Percentiles rank a stretch among this genome's conserved stretches.
phyloP scores from a whole-genome alignment of 2,797 vertebrate genomes.

The Pseudochaenichthys georgianus region DNA sequence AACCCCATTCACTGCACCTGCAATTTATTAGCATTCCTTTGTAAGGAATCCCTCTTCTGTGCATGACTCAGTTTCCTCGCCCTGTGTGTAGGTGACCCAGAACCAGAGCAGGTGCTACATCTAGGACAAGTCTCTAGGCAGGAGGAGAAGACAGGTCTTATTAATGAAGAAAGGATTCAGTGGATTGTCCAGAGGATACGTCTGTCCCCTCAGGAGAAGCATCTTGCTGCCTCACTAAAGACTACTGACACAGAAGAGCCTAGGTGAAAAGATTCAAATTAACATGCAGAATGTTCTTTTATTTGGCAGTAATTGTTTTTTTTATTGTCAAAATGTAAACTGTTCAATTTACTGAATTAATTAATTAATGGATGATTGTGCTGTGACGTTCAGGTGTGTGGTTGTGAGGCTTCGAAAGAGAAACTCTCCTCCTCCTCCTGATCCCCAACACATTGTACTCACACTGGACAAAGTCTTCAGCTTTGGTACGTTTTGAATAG shows the following conservation, averaged over 20 bases:
- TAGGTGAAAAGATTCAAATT: conserved; percentile 47
- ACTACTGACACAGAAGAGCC: conserved; percentile 82
- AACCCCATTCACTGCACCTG: background rate
- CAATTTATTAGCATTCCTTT: background rate
- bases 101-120: conserved; percentile 86
- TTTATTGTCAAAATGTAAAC: too few species aligned
- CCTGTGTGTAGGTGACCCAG: conserved; percentile 72
- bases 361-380: background rate
- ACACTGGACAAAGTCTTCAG: conserved; percentile 89
- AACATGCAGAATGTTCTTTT: background rate
- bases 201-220: conserved; percentile 90
- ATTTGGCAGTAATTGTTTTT: background rate
- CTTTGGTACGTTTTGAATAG: conserved; percentile 86
- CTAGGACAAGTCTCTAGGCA: conserved; percentile 45
- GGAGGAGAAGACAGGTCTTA: conserved; percentile 25
- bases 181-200: conserved; percentile 90
- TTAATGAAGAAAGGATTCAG: conserved; percentile 57
- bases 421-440: conserved; percentile 25
- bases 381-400: conserved; percentile 79
- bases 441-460: conserved; percentile 63
- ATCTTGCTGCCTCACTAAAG: conserved; percentile 89
- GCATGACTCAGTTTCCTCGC: conserved; percentile 28
- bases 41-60: conserved; percentile 5
- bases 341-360: background rate
- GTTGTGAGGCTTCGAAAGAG: conserved; percentile 83